These are phyloP conservation scores for Blastomussa wellsi DNA, from an alignment of 92 coral and sea anemone genomes.

Conservation along the genomic window DNA sequence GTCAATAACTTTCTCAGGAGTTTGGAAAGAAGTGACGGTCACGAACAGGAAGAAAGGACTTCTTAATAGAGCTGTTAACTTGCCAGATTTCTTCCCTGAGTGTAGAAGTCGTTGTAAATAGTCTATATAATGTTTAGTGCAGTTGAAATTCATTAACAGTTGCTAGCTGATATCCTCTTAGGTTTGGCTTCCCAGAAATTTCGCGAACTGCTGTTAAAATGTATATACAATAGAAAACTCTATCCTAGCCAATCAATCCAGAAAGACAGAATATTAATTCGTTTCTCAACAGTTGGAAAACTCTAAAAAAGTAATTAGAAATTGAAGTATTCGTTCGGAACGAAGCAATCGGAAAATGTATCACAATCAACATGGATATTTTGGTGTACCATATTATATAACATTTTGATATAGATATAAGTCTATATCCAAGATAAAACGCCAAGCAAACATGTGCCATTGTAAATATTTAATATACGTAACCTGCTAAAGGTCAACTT, in stretches of 20 bases:
- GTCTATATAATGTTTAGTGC: background rate
- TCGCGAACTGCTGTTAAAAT: no score
- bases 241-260: no score
- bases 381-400: background rate
- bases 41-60: conserved; percentile 3
- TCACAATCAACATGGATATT: background rate
- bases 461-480: background rate
- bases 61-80: background rate
- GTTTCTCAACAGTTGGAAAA: no score
- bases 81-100: background rate
- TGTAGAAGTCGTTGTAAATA: background rate
- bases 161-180: no score
- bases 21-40: conserved; percentile 8
- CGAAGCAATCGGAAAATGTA: no score
- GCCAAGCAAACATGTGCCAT: background rate
- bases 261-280: no score
- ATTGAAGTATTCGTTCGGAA: no score
- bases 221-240: no score
- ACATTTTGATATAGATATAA: background rate
- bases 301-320: no score
- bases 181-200: no score
- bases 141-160: background rate
- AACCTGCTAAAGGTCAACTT: background rate
- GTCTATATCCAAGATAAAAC: background rate
- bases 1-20: conserved; percentile 45